Base-by-base conservation (phyloP, 2,797 vertebrate species). In the Sebastes paucispinis region DNA sequence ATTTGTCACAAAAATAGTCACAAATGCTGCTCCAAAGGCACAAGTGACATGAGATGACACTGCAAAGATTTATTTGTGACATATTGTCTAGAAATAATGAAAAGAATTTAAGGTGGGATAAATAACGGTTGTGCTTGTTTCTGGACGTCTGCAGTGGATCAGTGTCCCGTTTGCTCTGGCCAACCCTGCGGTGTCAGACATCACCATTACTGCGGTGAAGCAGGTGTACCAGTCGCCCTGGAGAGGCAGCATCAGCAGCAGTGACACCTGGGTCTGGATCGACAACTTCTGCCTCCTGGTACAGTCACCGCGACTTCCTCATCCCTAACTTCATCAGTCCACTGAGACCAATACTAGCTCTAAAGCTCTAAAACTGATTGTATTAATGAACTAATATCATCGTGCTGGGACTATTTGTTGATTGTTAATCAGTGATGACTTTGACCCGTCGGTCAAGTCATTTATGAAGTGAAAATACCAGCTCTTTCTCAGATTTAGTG, bases 281-380 rank as follows among this genome's bases (percentile, higher is more conserved):
- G 98, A 99, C 92, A 98, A 97, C 93, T 97, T 99, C 92, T 96
- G 97, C 86, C 95, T 99, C 83, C 92, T 99, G 96, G 98, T 99
- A 96, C 54, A 36, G 50, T 68, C 52, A 34, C 39, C 29, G 69
- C 5, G 0, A 27, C 1, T 52, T 24, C 25, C 58, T 78, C 25
- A 25, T 65, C 55, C 68, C 10, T 59, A 6, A 2, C 10, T 22
- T 70, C 7, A 31, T 39, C 57, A 27, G 4, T 47, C 31, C 5
- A 6, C 8, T 22, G 36, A 67, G 8, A 43, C 8, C 6, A 34
- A 4, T 6, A n/a, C 4, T 31, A 1, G 20, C 0, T 36, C 54
- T 12, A 18, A 24, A 60, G 20, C 8, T 34, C 24, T 50, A n/a
- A 20, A 59, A 18, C 11, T 24, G 16, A 54, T 63, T 59, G 6